A percentile compares a stretch with the other conserved stretches of the same genome.
Conservation (phyloP, 2,113 vertebrate species). For the Strigops habroptila region DNA sequence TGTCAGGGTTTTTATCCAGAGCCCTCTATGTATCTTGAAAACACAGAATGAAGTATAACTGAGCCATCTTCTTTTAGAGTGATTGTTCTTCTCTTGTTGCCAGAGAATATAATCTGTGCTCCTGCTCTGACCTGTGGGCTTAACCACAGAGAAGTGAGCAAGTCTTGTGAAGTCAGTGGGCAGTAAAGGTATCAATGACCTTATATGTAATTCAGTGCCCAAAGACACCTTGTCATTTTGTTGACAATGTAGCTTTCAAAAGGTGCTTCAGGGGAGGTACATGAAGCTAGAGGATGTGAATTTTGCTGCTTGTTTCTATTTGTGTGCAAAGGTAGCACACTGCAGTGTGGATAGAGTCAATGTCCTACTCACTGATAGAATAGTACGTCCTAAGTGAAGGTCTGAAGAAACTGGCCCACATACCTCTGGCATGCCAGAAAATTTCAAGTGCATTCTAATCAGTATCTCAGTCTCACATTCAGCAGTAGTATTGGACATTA, state of each 20-base stretch:
- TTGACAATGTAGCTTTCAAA: background rate
- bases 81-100: background rate
- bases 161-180: background rate
- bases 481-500: background rate
- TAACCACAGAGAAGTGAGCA: background rate
- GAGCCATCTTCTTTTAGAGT: background rate
- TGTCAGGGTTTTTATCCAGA: background rate
- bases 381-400: background rate
- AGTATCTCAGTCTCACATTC: background rate
- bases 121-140: background rate
- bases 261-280: background rate
- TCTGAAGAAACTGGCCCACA: background rate
- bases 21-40: background rate
- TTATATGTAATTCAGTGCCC: background rate
- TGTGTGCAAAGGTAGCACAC: background rate
- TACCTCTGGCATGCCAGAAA: background rate
- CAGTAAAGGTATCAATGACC: background rate
- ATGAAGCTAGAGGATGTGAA: background rate
- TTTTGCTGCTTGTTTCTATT: background rate
- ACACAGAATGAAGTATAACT: background rate
- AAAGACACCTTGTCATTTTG: background rate
- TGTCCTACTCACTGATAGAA: background rate
- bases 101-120: background rate
- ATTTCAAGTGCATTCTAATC: background rate
- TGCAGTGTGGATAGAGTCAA: background rate